A percentile compares a stretch with the other conserved stretches of the same genome.
Conservation (phyloP, 2,113 vertebrate species). For the Catharus minimus region DNA sequence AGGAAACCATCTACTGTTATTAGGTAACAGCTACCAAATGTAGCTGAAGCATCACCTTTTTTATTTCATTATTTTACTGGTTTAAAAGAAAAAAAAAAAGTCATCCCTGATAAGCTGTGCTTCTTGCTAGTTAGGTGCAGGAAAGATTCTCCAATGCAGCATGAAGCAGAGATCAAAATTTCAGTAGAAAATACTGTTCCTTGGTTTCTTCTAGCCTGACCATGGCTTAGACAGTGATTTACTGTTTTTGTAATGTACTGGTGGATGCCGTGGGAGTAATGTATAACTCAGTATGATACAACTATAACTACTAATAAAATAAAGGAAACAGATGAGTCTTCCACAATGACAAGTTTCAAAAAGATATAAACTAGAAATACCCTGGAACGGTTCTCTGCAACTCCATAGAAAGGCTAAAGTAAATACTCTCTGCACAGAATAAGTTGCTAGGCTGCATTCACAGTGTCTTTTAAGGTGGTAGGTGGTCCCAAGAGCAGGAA, state of each 20-base stretch:
- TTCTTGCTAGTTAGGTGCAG: background rate
- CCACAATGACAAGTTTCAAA: background rate
- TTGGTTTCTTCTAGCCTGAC: background rate
- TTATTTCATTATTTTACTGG: background rate
- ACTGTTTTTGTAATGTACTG: background rate
- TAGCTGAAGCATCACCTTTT: background rate
- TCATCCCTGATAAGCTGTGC: background rate
- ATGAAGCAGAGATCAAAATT: background rate
- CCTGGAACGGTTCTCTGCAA: background rate
- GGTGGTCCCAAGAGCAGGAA: background rate
- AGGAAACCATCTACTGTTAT: background rate
- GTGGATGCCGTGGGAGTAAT: background rate
- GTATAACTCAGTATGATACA: background rate
- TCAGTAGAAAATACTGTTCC: background rate
- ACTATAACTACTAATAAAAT: conserved; percentile 18
- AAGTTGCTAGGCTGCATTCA: background rate
- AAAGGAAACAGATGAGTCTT: conserved; percentile 18
- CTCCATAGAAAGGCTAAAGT: background rate
- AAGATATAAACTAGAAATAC: background rate
- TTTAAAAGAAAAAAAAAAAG: background rate
- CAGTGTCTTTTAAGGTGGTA: background rate
- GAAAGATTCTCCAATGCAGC: background rate
- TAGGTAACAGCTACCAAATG: background rate
- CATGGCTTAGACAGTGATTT: background rate
- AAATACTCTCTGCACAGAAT: background rate